phyloP scores from a whole-genome alignment of 2,113 vertebrate species.

The Gymnorhina tibicen region DNA sequence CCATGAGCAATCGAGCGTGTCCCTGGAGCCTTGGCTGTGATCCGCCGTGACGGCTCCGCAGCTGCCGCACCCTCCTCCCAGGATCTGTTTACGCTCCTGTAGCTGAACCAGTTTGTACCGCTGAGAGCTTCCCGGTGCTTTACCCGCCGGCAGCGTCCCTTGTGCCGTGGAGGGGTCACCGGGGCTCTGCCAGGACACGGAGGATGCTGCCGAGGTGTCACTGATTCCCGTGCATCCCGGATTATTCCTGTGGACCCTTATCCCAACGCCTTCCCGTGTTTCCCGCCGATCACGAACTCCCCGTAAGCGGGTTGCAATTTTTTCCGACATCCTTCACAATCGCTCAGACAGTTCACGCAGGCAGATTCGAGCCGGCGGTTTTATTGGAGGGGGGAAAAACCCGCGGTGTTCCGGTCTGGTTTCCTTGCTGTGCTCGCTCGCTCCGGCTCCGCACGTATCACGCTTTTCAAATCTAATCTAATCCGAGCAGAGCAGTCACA shows the following conservation, averaged over 20 bases:
- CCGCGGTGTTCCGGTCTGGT: not conserved
- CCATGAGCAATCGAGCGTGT: accelerated
- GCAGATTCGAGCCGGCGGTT: not conserved
- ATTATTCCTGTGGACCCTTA: not conserved
- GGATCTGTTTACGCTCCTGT: not conserved
- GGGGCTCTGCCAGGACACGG: accelerated
- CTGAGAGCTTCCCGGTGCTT: not conserved
- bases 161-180: not conserved
- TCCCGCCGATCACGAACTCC: not conserved
- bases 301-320: not conserved
- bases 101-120: not conserved
- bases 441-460: not conserved
- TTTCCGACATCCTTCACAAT: not conserved
- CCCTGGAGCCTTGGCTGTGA: accelerated
- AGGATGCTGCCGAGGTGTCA: not conserved
- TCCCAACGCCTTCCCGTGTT: accelerated
- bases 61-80: not conserved
- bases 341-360: not conserved
- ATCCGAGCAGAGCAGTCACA: not conserved
- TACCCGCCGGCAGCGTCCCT: accelerated
- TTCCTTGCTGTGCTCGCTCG: not conserved
- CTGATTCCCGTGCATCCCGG: not conserved
- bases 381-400: not conserved
- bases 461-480: not conserved
- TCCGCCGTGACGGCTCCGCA: accelerated